Evolutionary conservation across 2,113 vertebrate species (phyloP).

Genomic region (Trachemys scripta): DNA sequence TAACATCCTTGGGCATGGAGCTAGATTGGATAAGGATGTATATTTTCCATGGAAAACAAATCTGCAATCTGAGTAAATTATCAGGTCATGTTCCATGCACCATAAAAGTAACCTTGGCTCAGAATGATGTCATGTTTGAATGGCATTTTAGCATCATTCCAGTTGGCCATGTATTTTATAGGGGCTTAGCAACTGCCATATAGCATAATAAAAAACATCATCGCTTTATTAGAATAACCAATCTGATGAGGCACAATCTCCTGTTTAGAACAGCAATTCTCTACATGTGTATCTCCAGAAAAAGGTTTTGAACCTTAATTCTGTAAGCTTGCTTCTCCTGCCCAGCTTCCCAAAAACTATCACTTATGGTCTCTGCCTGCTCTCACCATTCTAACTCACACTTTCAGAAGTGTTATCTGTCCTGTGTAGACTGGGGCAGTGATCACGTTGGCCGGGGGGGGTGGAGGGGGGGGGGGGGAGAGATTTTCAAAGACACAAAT

Average conservation of each 20-base stretch:
- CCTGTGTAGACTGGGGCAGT: background rate
- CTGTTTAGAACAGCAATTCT: constrained; percentile 11
- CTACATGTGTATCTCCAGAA: background rate
- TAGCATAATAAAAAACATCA: background rate
- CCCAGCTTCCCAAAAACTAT: background rate
- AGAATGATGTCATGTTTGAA: background rate
- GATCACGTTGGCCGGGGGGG: background rate
- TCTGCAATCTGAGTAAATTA: background rate
- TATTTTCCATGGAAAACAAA: background rate
- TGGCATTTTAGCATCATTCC: background rate
- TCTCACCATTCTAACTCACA: background rate
- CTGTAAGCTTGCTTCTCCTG: background rate
- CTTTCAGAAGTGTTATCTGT: background rate
- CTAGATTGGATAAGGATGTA: background rate
- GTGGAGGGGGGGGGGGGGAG: no score
- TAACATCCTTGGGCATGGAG: background rate
- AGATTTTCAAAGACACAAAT: background rate
- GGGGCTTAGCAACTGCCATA: background rate
- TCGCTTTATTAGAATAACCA: background rate
- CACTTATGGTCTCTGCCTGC: background rate
- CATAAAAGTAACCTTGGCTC: background rate
- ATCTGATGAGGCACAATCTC: background rate
- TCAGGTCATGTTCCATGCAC: background rate
- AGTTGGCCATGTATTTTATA: background rate
- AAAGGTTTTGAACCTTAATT: background rate